A percentile compares a stretch with the other conserved stretches of the same genome.
phyloP scores from a whole-genome alignment of 2,113 vertebrate species.

The Grus americana region DNA sequence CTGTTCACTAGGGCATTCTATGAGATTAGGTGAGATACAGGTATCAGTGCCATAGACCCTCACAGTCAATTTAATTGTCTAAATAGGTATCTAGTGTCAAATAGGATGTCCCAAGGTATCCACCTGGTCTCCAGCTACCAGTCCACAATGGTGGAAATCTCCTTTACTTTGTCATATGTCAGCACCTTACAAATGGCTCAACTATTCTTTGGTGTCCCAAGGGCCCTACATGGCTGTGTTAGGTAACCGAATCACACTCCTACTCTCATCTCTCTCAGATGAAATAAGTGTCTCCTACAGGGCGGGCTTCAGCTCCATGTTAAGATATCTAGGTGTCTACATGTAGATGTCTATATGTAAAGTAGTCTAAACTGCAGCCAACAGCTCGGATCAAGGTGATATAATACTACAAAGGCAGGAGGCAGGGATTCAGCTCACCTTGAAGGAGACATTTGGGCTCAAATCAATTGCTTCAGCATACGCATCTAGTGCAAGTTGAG shows the following conservation, averaged over 20 bases:
- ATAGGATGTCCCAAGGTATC: not conserved
- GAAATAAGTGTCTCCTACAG: not conserved
- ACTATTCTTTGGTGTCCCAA: not conserved
- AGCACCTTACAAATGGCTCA: not conserved
- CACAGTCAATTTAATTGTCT: not conserved
- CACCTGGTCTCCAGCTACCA: not conserved
- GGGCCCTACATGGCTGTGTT: not conserved
- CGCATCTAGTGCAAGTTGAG: not conserved
- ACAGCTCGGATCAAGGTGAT: not conserved
- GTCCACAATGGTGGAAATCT: not conserved
- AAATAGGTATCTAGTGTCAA: not conserved
- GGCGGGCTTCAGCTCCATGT: not conserved
- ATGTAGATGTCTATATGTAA: not conserved
- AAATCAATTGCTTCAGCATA: not conserved
- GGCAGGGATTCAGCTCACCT: fast-evolving
- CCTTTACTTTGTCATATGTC: not conserved
- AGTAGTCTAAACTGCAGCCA: not conserved
- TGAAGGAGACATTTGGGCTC: not conserved
- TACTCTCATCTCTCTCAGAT: not conserved
- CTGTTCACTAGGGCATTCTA: not conserved
- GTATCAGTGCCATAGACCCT: not conserved
- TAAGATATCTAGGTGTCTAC: not conserved
- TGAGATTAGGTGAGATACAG: not conserved
- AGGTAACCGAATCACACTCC: not conserved
- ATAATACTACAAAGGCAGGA: not conserved